Base-by-base conservation (phyloP, 64 coral and sea anemone genomes). In the Platygyra sinensis region DNA sequence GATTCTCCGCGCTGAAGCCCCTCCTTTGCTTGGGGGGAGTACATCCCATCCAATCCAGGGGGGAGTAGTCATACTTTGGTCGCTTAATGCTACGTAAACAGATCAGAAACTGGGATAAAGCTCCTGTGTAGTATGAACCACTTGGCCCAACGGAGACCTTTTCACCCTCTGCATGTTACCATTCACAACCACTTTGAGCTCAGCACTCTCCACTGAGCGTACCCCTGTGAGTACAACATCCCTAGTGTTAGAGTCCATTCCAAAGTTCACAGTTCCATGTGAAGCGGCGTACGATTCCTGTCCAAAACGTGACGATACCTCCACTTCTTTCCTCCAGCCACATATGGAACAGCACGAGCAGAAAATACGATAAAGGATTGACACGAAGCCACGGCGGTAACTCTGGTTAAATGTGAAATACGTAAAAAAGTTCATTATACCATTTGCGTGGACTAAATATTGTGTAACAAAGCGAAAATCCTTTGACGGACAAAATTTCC, bases 381-480 rank as follows among this genome's bases (percentile, higher is more conserved):
- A 18, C 17, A 31, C 46, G 59, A 82, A 82, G 39, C 80, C 80
- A 24, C 60, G 80, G 30, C 80, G 80, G 80, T 82, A 82, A 30
- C 80, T 82, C 55, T 82, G 57, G 29, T 82, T 82, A 24, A 82
- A 82, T 19, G 60, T 64, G 4, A 82, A 82, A 31, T 82, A 82
- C 8, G 80, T 64, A 5, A 82, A 63, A 82, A 82, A 82, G 57
- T 64, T 82, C 13, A 82, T 20, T 10, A 28, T 16, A 10, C 80
- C 80, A 30, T 82, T 82, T n/a, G 60, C 65, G 62, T 82, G 80
- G 5, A 82, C 80, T n/a, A 82, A 60, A 33, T 64, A 82, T 17
- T 82, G 80, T 65, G 80, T 22, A 22, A 64, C 10, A 65, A 82
- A 82, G 80, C 80, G 80, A 65, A 82, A 82, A 60, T 82, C 60